These are phyloP conservation scores for Thysanoteuthis rhombus DNA, from an alignment of 2,888 invertebrate species.

Conservation along the genomic window DNA sequence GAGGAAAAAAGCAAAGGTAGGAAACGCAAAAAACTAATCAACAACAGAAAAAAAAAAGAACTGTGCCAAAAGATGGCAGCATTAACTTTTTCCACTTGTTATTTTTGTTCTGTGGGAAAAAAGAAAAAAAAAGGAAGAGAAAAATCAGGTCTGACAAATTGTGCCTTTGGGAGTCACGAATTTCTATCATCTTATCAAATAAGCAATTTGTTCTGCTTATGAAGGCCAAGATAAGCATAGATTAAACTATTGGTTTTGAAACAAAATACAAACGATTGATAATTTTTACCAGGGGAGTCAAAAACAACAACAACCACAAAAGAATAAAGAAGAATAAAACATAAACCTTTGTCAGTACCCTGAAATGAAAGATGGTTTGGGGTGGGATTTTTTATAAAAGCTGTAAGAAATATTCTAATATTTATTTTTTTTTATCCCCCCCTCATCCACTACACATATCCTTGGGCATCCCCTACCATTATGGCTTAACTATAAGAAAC, in stretches of 20 bases:
- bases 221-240: neutral
- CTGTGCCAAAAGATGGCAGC: too few relatives aligned
- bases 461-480: too few relatives aligned
- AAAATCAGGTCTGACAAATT: neutral
- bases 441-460: too few relatives aligned
- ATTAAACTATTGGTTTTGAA: neutral
- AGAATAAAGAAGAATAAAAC: neutral
- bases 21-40: too few relatives aligned
- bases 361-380: neutral
- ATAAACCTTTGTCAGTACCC: neutral
- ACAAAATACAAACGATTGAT: neutral
- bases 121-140: neutral
- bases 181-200: constrained; percentile 12
- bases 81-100: neutral
- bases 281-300: neutral
- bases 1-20: too few relatives aligned
- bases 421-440: too few relatives aligned
- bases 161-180: neutral
- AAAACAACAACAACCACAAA: neutral
- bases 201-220: neutral
- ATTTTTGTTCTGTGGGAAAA: neutral
- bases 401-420: too few relatives aligned
- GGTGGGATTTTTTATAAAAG: too few relatives aligned
- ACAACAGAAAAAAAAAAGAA: too few relatives aligned
- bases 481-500: too few relatives aligned